Conservation (phyloP, 2,797 vertebrate species). For the Erethizon dorsatum region DNA sequence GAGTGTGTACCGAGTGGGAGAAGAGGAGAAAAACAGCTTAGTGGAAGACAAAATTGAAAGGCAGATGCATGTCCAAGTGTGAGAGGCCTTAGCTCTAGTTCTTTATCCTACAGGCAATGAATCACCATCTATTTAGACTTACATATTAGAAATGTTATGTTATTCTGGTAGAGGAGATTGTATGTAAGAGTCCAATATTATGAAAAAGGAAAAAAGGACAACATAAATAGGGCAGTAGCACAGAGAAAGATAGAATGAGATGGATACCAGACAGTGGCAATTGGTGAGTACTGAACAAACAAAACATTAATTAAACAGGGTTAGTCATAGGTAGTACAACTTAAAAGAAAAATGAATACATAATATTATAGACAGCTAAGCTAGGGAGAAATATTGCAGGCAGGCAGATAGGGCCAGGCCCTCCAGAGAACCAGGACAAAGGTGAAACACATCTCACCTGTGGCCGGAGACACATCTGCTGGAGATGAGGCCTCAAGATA, state of each 20-base stretch:
- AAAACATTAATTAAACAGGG: neutral
- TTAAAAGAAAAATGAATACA: constrained; percentile 31
- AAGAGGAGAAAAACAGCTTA: neutral
- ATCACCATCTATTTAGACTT: neutral
- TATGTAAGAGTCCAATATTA: neutral
- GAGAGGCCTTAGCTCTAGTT: neutral
- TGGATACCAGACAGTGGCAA: neutral
- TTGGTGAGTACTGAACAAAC: neutral
- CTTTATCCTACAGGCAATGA: neutral
- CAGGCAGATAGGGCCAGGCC: neutral
- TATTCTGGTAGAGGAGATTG: neutral
- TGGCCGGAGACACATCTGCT: neutral
- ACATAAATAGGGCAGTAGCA: neutral
- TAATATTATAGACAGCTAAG: neutral
- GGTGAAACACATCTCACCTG: neutral
- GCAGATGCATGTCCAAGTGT: neutral
- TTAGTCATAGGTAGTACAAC: neutral
- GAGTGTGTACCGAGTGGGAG: neutral
- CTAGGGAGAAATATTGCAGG: neutral
- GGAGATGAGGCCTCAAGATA: neutral
- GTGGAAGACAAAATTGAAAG: neutral
- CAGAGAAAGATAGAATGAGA: neutral
- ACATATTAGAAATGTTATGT: neutral
- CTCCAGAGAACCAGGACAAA: neutral
- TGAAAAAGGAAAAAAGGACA: neutral